These are phyloP conservation scores for Protobothrops flavoviridis DNA, from an alignment of 2,113 vertebrate genomes.

Conservation along the genomic window DNA sequence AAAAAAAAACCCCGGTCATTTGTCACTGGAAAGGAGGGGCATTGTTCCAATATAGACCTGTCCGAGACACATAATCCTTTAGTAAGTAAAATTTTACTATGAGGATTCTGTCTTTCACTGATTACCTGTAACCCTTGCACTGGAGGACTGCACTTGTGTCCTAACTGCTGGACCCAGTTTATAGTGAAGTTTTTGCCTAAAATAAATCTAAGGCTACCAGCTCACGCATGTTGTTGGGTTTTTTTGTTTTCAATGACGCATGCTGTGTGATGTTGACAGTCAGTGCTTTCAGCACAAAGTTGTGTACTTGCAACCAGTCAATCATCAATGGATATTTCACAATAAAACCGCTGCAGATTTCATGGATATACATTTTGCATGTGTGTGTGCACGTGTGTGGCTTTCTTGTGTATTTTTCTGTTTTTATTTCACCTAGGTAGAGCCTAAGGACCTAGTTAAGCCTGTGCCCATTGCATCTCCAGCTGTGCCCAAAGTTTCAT, in stretches of 20 bases:
- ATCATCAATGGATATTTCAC: not conserved
- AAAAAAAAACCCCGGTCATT: not conserved
- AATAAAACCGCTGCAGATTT: not conserved
- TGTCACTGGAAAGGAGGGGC: not conserved
- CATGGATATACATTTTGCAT: slow-evolving; percentile 66
- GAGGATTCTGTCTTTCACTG: not conserved
- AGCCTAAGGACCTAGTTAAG: slow-evolving; percentile 87
- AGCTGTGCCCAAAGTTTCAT: slow-evolving; percentile 74
- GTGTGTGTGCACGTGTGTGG: slow-evolving; percentile 76
- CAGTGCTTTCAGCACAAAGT: not conserved
- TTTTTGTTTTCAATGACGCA: slow-evolving; percentile 44
- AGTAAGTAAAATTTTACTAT: not conserved
- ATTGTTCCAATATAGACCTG: not conserved
- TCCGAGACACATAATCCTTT: not conserved
- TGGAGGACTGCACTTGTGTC: not conserved
- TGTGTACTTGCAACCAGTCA: slow-evolving; percentile 26
- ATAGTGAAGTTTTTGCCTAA: slow-evolving; percentile 24
- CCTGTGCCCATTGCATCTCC: slow-evolving; percentile 86
- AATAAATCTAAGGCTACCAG: slow-evolving; percentile 1
- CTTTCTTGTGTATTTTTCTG: slow-evolving; percentile 65
- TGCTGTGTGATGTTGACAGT: slow-evolving; percentile 16
- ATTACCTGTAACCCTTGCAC: slow-evolving; percentile 8
- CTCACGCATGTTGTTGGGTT: slow-evolving; percentile 24
- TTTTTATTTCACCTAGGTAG: slow-evolving; percentile 78
- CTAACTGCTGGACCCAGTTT: slow-evolving; percentile 19